Evolutionary conservation across 2,888 invertebrate genomes (phyloP), one percentile per base, ranked within the genome.

Genomic region (Drosophila percnosoma): DNA sequence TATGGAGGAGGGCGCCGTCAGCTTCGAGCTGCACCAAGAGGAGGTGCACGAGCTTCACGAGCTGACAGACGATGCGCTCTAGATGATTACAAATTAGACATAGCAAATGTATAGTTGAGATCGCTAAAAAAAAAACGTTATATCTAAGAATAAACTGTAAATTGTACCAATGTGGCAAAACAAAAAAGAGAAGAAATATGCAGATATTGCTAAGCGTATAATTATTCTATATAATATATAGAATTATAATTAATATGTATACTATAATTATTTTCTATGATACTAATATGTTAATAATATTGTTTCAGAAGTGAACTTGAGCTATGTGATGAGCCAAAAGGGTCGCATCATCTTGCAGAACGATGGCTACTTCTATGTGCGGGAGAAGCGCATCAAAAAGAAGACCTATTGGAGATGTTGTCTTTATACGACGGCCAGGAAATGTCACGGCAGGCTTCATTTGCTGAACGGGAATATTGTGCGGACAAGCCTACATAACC

Each of bases 361-460:
- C 52, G 87, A 91, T 2, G 92, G 92, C 29, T 92, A 75, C 76
- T 91, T 90, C 68, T 93, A 92, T 68, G 92, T 93, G 2, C 89
- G 89, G 15, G 93, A 93, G 62, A 93, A 93, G 76, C 42, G 75
- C 24, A 87, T 92, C 21, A 90, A 91, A 0, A 76, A 82, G 31
- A 93, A 93, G 75, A 89, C 91, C 11, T 93, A 93, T 74, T 93
- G 93, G 93, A 90, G 93, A 36, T 93, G 93, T 74, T 92, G 91
- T 1, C 91, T 92, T 65, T 93, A 93, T 58, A 93, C 93, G 10
- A 93, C 93, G 5, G 65, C 77, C 0, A 60, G 79, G 13, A 91
- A 88, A 62, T 93, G 93, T 62, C 93, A 91, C 49, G 93, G 91
- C 6, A 86, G 93, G 24, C 74, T 93, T 3, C 93, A 93, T 71